Evolutionary conservation across 2,888 invertebrate genomes (phyloP).

Genomic region (Drosophila antonietae): DNA sequence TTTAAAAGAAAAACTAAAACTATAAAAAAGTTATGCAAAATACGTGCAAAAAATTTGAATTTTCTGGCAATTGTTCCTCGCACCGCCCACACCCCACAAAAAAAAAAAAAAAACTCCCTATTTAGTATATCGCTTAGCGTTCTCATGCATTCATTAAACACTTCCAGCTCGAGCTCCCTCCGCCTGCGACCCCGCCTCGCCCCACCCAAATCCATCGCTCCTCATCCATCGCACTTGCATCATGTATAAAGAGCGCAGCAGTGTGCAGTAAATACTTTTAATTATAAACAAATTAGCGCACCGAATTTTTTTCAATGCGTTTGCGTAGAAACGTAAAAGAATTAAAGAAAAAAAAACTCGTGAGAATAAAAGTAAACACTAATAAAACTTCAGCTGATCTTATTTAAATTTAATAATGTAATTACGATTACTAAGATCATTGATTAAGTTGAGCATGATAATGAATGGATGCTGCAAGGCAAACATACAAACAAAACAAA

Average conservation of each 20-base stretch:
- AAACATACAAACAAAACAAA: slow-evolving; percentile 61
- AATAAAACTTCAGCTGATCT: slow-evolving; percentile 70
- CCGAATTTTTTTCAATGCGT: slow-evolving; percentile 65
- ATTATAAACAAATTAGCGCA: slow-evolving; percentile 66
- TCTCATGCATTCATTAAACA: slow-evolving; percentile 28
- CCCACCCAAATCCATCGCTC: not conserved
- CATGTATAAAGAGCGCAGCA: slow-evolving; percentile 68
- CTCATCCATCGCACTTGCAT: slow-evolving; percentile 41
- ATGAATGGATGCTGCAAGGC: slow-evolving; percentile 54
- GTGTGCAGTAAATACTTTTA: slow-evolving; percentile 64
- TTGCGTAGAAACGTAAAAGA: slow-evolving; percentile 48
- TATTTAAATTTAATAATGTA: slow-evolving; percentile 73
- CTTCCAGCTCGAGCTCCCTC: slow-evolving; percentile 19
- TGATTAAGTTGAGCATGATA: slow-evolving; percentile 70
- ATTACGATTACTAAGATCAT: slow-evolving; percentile 76
- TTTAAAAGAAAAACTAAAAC: slow-evolving; percentile 18
- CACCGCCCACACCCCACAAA: not conserved
- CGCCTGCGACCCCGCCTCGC: not conserved
- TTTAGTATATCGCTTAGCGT: slow-evolving; percentile 46
- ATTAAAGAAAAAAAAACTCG: slow-evolving; percentile 30
- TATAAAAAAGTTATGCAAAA: slow-evolving; percentile 49
- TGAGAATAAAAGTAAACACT: slow-evolving; percentile 45
- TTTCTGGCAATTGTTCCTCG: slow-evolving; percentile 33
- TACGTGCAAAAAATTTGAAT: slow-evolving; percentile 48
- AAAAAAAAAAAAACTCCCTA: slow-evolving; percentile 13